Percentiles rank a stretch among this genome's conserved stretches.
Evolutionary conservation across 2,113 vertebrate species (phyloP).

Genomic region (Mystacornis crossleyi): DNA sequence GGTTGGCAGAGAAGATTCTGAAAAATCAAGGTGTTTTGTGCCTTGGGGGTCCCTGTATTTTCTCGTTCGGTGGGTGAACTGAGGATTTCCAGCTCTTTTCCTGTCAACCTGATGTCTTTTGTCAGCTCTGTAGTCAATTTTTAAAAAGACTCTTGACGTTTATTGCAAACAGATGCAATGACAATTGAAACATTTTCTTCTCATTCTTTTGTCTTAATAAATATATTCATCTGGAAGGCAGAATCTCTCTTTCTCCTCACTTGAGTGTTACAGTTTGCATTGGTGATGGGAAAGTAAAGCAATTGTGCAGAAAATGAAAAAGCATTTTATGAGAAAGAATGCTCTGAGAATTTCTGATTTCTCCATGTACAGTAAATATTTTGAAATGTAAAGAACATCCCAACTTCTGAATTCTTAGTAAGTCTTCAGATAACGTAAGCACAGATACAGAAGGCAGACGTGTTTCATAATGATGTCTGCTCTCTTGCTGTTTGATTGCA

Average conservation of each 20-base stretch:
- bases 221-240: not conserved
- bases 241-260: not conserved
- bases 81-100: not conserved
- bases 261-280: not conserved
- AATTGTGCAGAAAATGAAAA: conserved; percentile 42
- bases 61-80: not conserved
- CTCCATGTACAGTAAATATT: not conserved
- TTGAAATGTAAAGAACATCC: conserved; percentile 28
- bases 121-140: conserved; percentile 21
- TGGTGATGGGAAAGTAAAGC: conserved; percentile 21
- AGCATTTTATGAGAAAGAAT: not conserved
- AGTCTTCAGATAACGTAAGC: not conserved
- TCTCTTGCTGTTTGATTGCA: conserved; percentile 42
- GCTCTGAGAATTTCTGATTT: not conserved
- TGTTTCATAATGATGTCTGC: conserved; percentile 15
- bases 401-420: not conserved
- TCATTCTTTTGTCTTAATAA: conserved; percentile 44
- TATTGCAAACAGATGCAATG: conserved; percentile 36
- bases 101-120: conserved; percentile 35
- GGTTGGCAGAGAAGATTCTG: not conserved
- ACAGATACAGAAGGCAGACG: not conserved
- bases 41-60: not conserved
- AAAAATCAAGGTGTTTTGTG: not conserved
- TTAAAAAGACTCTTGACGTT: not conserved
- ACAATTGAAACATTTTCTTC: conserved; percentile 36